A percentile compares a stretch with the other conserved stretches of the same genome.
Evolutionary conservation across 2,888 invertebrate species (phyloP).

Genomic region (Byasa hedistus): DNA sequence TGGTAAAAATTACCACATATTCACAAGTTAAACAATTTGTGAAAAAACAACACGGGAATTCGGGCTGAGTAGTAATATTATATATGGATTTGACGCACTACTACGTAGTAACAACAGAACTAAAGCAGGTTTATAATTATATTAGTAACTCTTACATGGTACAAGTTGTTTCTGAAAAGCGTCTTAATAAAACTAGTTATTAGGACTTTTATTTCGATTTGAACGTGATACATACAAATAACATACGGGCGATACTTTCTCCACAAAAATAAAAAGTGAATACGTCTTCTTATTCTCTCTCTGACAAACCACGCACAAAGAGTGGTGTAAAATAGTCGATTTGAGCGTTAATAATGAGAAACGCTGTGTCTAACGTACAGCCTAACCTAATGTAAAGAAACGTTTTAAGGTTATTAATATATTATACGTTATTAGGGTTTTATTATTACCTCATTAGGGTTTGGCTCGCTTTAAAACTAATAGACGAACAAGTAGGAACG

Average conservation of each 20-base stretch:
- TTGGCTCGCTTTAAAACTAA: too few species aligned
- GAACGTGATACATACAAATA: background rate
- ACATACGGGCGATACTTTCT: background rate
- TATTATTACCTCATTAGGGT: too few species aligned
- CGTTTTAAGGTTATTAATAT: too few species aligned
- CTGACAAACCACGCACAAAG: too few species aligned
- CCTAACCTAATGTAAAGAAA: too few species aligned
- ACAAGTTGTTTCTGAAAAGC: background rate
- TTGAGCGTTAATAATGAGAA: too few species aligned
- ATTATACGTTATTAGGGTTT: too few species aligned
- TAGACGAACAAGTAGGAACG: too few species aligned
- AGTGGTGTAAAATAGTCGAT: too few species aligned
- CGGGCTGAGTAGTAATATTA: background rate
- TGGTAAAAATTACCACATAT: slow-evolving; percentile 23
- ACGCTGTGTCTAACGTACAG: too few species aligned
- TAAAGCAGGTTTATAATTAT: background rate
- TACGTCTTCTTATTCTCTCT: too few species aligned
- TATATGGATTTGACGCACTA: background rate
- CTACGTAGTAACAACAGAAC: background rate
- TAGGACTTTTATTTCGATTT: background rate
- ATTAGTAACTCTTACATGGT: background rate
- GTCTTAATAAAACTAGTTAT: background rate
- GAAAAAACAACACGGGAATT: slow-evolving; percentile 1
- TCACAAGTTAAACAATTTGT: slow-evolving; percentile 2
- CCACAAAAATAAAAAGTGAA: background rate